Conservation (phyloP, 2,888 invertebrate genomes). For the Tetranychus piercei region DNA sequence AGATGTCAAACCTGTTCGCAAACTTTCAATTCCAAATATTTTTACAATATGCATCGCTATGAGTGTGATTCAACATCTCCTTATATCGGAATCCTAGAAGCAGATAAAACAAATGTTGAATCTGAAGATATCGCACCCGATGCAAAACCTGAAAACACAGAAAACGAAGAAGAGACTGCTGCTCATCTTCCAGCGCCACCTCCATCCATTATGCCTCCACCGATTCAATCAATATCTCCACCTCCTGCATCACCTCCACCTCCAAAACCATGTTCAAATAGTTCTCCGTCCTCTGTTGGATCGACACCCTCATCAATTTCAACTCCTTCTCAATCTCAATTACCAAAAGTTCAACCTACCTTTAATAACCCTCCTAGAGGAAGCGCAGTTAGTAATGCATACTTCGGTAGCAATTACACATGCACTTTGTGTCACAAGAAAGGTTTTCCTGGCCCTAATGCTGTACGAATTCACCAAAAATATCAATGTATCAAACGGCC, state of each 20-base stretch:
- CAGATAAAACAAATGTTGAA: background rate
- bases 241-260: background rate
- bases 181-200: background rate
- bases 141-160: background rate
- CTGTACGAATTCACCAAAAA: slow-evolving; percentile 16
- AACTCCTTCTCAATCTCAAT: slow-evolving; percentile 4
- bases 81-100: slow-evolving; percentile 15
- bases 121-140: background rate
- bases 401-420: background rate
- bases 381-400: background rate
- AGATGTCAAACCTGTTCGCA: slow-evolving; percentile 18
- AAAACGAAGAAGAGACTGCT: background rate
- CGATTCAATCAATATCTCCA: background rate
- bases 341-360: background rate
- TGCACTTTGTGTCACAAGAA: slow-evolving; percentile 12
- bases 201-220: background rate
- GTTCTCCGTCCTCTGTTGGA: background rate
- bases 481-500: slow-evolving; percentile 16
- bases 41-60: slow-evolving; percentile 18
- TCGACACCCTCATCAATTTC: background rate
- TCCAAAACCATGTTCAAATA: background rate
- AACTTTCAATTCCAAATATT: slow-evolving; percentile 17
- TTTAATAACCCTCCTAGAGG: background rate
- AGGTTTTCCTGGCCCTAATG: slow-evolving; percentile 10
- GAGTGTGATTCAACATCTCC: slow-evolving; percentile 19